A percentile compares a stretch with the other conserved stretches of the same genome.
Evolutionary conservation across 2,888 invertebrate species (phyloP).

Genomic region (Eilema griseolum): DNA sequence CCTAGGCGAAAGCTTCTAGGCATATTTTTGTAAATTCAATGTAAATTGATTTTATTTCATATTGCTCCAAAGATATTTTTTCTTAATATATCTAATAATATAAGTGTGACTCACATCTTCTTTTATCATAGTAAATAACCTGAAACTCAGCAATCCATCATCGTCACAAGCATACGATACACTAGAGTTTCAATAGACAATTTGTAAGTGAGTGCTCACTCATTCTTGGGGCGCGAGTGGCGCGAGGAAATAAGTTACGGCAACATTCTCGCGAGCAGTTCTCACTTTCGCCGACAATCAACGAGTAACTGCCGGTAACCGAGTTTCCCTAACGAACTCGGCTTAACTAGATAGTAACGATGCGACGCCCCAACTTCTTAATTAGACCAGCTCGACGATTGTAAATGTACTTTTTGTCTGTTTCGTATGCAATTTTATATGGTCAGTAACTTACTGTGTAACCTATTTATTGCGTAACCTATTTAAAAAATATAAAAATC

Average conservation of each 20-base stretch:
- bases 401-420: slow-evolving; percentile 61
- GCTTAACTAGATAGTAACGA: slow-evolving; percentile 78
- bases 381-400: slow-evolving; percentile 71
- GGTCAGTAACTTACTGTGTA: not conserved
- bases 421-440: slow-evolving; percentile 37
- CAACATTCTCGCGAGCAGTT: slow-evolving; percentile 52
- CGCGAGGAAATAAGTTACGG: slow-evolving; percentile 46
- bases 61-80: too few relatives aligned
- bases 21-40: too few relatives aligned
- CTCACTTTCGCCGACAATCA: slow-evolving; percentile 79
- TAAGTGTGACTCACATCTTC: not conserved
- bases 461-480: slow-evolving; percentile 12
- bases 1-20: too few relatives aligned
- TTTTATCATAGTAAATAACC: not conserved
- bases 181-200: slow-evolving; percentile 32
- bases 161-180: slow-evolving; percentile 16
- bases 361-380: slow-evolving; percentile 72
- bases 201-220: slow-evolving; percentile 36
- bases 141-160: not conserved
- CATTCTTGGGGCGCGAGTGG: slow-evolving; percentile 30
- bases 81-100: not conserved
- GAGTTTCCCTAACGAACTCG: slow-evolving; percentile 80
- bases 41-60: too few relatives aligned
- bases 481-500: slow-evolving; percentile 12
- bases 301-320: slow-evolving; percentile 71